Evolutionary conservation across 2,113 vertebrate genomes (phyloP), one percentile per base, ranked within the genome.

Genomic region (Melierax canorus): DNA sequence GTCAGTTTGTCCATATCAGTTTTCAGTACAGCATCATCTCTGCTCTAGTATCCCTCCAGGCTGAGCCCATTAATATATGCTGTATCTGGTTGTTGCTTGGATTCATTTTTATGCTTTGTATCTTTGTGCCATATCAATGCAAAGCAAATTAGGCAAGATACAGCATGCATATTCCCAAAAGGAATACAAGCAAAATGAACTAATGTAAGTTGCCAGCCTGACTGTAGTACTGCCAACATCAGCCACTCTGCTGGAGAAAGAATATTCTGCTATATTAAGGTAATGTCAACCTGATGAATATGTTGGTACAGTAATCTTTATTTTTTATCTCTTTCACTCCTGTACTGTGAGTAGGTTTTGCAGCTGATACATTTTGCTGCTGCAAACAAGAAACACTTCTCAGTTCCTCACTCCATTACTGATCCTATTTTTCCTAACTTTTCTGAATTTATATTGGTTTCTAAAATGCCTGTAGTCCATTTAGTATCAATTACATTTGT

Each of bases 31-130:
- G 34, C 59, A 83, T 60, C 46, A 32, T 85, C 81, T 91, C 75
- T 63, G n/a, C 55, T 39, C 46, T 81, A 81, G 66, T 71, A n/a
- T 56, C 90, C 68, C 71, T 92, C 32, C 27, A 59, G 88, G 56
- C 55, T 93, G 69, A 96, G 48, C 6, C 32, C 46, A 76, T 62
- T 90, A 97, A 95, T 94, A 79, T 48, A 74, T 38, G 45, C 13
- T 6, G 18, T 90, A 94, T 60, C 95, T 94, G 59, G 55, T 59
- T 90, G 60, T 79, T 95, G 48, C 72, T 92, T 81, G 75, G 84
- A 92, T 91, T 95, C 60, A 77, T 95, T 97, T 97, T 85, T 95
- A 59, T 92, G 76, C 76, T 97, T 92, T 96, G 29, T 84, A 93
- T 97, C 96, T 94, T 95, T 88, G 96, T 92, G 79, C 90, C 71